Evolutionary conservation across 2,888 invertebrate species (phyloP).

Genomic region (Xylota sylvarum): DNA sequence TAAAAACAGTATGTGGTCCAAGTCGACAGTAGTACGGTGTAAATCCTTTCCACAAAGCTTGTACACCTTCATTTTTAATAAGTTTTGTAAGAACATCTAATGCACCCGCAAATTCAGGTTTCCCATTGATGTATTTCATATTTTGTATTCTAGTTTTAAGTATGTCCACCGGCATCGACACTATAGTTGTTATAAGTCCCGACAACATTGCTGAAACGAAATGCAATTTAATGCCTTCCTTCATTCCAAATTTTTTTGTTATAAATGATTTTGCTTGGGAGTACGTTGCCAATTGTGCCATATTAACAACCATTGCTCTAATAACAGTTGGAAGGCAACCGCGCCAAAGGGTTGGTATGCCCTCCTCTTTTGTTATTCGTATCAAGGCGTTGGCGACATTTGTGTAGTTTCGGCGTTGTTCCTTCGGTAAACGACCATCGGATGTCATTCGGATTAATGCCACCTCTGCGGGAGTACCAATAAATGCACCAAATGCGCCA

Average conservation of each 20-base stretch:
- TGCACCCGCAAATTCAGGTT: conserved; percentile 90
- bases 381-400: conserved; percentile 94
- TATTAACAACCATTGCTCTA: conserved; percentile 98
- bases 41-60: conserved; percentile 98
- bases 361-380: conserved; percentile 91
- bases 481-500: conserved; percentile 90
- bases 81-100: conserved; percentile 91
- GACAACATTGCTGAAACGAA: conserved; percentile 98
- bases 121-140: conserved; percentile 41
- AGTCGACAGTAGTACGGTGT: conserved; percentile 96
- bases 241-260: conserved; percentile 86
- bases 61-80: conserved; percentile 92
- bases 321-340: conserved; percentile 93
- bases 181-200: conserved; percentile 96
- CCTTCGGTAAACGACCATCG: conserved; percentile 93
- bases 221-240: conserved; percentile 92
- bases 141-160: conserved; percentile 94
- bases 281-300: conserved; percentile 95
- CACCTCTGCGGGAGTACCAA: conserved; percentile 97
- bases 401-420: conserved; percentile 95
- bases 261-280: conserved; percentile 87
- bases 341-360: conserved; percentile 92
- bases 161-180: conserved; percentile 99
- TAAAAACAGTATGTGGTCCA: conserved; percentile 98
- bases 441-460: conserved; percentile 97